Evolutionary conservation across 2,888 invertebrate species (phyloP), one percentile per base, ranked within the genome.

Genomic region (Gasteruption jaculator): DNA sequence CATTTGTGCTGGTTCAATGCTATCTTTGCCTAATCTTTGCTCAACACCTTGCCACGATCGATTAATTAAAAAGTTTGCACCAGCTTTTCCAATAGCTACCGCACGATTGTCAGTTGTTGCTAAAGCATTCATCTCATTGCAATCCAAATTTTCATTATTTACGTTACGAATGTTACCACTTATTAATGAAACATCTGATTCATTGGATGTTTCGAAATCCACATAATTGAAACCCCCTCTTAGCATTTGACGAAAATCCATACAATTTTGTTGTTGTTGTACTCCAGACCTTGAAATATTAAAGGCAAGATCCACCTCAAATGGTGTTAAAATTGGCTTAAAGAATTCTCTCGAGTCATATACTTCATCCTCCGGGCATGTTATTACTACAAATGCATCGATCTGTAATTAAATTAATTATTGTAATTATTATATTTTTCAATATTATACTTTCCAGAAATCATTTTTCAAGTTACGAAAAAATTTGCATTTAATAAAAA

Each of bases 321-420:
- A 92, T 0, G 94, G 88, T 15, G 92, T 91, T 0, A 93, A 83
- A 35, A 99, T 81, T 1, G 96, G 94, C 63, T 85, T 86, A 60
- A 86, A 89, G 68, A 88, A 94, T 40, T 95, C 92, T 55, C 85
- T 80, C 34, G 82, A 85, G 61, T 86, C 86, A 61, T 85, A 83
- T 26, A 93, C 76, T 49, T 88, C 85, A 61, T 89, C 93, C 72
- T 94, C 91, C 2, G 93, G 84, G 65, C 97, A 99, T 0, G 93
- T 85, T 37, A 99, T 82, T 58, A 91, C 77, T 1, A 95, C 89
- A 73, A 91, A 99, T 29, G 89, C 81, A 61, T 97, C 95, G 49
- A 97, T 85, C 82, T 89, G 72, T 22, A 74, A 71, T 39, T 38
- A 45, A 53, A 56, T 44, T 49, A 27, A 34, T 25, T 7, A 29